Evolutionary conservation across 2,113 vertebrate genomes (phyloP).

Genomic region (Vidua chalybeata): DNA sequence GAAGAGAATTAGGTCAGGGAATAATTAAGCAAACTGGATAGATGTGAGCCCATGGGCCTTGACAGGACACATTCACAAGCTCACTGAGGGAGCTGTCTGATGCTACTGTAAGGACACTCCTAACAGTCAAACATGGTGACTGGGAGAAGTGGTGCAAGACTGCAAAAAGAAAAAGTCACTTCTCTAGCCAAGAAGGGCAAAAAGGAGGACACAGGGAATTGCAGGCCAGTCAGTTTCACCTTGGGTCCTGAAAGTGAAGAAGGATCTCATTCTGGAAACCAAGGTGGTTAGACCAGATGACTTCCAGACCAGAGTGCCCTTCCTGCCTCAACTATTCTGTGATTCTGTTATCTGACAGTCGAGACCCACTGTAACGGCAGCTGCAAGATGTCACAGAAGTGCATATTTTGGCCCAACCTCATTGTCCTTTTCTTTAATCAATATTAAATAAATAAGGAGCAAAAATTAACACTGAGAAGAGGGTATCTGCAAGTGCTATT

Average conservation of each 20-base stretch:
- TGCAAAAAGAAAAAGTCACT: background rate
- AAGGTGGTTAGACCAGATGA: background rate
- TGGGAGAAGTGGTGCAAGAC: background rate
- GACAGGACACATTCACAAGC: background rate
- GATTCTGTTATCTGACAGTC: background rate
- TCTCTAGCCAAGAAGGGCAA: background rate
- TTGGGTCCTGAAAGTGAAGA: background rate
- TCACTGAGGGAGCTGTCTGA: background rate
- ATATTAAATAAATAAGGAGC: background rate
- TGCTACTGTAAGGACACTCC: background rate
- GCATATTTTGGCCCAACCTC: background rate
- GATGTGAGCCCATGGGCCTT: background rate
- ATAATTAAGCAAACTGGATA: background rate
- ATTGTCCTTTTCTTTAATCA: background rate
- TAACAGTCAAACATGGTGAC: background rate
- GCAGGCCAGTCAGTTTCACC: background rate
- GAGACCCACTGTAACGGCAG: background rate
- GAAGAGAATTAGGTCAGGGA: background rate
- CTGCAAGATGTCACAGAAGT: background rate
- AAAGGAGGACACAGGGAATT: background rate
- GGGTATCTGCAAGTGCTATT: background rate
- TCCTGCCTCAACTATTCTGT: background rate
- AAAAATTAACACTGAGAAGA: background rate
- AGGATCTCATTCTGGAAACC: background rate
- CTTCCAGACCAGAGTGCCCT: background rate